phyloP scores from a whole-genome alignment of 2,113 vertebrate genomes.

The Ploceus nigricollis region DNA sequence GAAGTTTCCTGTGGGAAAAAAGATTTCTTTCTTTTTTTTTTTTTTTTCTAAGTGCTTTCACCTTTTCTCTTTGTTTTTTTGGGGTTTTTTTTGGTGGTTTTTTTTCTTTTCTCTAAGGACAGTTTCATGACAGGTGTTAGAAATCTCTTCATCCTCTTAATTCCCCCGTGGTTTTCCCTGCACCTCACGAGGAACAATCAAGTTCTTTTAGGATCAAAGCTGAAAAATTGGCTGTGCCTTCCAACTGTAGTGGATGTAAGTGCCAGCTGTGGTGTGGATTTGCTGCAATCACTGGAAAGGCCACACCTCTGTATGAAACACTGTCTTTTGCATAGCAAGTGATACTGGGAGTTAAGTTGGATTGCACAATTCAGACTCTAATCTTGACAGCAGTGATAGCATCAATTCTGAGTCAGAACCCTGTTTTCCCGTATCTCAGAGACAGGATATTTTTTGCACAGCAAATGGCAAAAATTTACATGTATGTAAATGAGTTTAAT shows the following conservation, averaged over 20 bases:
- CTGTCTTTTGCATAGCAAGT: slow-evolving; percentile 43
- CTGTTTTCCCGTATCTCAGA: slow-evolving; percentile 22
- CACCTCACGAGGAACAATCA: neutral
- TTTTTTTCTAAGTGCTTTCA: neutral
- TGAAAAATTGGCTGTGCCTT: neutral
- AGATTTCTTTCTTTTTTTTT: neutral
- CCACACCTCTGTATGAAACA: slow-evolving; percentile 48
- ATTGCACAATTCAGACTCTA: slow-evolving; percentile 55
- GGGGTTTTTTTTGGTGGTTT: neutral
- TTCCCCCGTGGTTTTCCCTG: neutral
- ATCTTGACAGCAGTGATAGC: slow-evolving; percentile 51
- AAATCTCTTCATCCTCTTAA: neutral
- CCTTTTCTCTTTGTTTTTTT: neutral
- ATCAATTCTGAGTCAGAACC: slow-evolving; percentile 55
- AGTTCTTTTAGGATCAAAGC: neutral
- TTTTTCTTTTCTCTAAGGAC: neutral
- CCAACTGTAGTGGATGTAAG: neutral
- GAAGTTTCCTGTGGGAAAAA: slow-evolving; percentile 71
- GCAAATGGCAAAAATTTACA: slow-evolving; percentile 38
- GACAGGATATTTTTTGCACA: slow-evolving; percentile 36
- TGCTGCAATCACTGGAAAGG: neutral
- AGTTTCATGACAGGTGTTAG: neutral
- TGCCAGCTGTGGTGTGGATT: neutral
- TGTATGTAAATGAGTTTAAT: slow-evolving; percentile 20
- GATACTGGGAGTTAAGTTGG: slow-evolving; percentile 50